phyloP scores from a whole-genome alignment of 2,797 vertebrate species.

The Columba guinea region DNA sequence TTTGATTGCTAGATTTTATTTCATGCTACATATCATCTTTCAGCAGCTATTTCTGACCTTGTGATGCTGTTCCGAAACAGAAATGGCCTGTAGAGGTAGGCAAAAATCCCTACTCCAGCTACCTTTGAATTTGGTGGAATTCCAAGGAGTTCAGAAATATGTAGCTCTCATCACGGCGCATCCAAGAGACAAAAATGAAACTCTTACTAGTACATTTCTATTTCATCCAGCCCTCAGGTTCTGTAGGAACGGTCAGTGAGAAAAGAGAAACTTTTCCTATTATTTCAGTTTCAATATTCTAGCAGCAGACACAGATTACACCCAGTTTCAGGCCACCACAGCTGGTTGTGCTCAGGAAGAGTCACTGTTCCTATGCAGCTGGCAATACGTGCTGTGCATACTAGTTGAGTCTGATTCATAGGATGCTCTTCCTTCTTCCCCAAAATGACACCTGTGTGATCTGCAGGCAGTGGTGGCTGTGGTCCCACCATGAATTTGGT shows the following conservation, averaged over 20 bases:
- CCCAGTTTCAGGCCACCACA: neutral
- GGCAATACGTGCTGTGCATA: neutral
- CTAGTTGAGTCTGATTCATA: neutral
- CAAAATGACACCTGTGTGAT: neutral
- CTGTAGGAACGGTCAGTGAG: neutral
- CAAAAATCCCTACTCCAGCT: neutral
- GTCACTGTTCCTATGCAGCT: neutral
- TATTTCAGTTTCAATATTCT: neutral
- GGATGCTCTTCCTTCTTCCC: neutral
- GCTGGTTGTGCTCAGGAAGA: neutral
- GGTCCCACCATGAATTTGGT: neutral
- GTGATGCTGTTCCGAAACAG: neutral
- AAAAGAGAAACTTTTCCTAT: neutral
- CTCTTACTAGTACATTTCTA: neutral
- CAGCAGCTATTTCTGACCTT: neutral
- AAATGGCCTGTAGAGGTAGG: neutral
- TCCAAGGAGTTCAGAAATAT: neutral
- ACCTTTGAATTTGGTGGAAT: neutral
- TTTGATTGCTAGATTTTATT: neutral
- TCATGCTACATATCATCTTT: neutral
- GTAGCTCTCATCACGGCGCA: neutral
- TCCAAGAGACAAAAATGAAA: neutral
- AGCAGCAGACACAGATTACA: neutral
- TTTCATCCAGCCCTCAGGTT: neutral
- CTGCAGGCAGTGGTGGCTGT: neutral